phyloP scores from a whole-genome alignment of 2,797 vertebrate species.

The Trachurus trachurus region DNA sequence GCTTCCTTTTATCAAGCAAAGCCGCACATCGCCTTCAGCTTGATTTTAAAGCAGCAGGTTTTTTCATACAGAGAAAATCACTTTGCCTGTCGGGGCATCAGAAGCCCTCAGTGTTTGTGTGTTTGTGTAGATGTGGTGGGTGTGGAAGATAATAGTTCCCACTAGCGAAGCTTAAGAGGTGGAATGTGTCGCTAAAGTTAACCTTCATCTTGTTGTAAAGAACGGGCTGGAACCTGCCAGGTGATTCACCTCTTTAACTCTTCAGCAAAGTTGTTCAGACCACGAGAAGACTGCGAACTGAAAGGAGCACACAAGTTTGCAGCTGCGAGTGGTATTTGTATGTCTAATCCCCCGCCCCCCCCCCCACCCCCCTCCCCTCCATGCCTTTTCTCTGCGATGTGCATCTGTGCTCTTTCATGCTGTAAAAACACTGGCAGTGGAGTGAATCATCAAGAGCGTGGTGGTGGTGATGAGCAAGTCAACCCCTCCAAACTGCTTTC shows the following conservation, averaged over 20 bases:
- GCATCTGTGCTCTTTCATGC: constrained; percentile 52
- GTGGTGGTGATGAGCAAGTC: constrained; percentile 57
- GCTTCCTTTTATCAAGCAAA: constrained; percentile 39
- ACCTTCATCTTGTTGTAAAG: constrained; percentile 33
- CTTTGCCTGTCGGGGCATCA: constrained; percentile 22
- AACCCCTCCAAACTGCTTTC: constrained; percentile 23
- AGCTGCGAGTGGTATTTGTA: constrained; percentile 16
- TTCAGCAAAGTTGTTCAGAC: constrained; percentile 51
- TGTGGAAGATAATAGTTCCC: constrained; percentile 58
- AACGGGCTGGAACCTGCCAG: constrained; percentile 72
- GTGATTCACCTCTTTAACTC: constrained; percentile 55
- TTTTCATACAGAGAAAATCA: neutral
- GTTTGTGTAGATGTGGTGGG: constrained; percentile 37
- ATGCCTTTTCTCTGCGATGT: constrained; percentile 14
- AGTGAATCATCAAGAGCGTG: constrained; percentile 47
- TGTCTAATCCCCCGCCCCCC: neutral
- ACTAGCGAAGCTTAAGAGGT: constrained; percentile 27
- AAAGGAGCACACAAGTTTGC: constrained; percentile 8
- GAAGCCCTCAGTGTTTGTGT: constrained; percentile 46
- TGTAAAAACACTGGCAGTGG: constrained; percentile 53
- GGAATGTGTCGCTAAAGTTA: constrained; percentile 60
- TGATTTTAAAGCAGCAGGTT: constrained; percentile 32
- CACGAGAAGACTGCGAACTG: neutral
- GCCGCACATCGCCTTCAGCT: constrained; percentile 7
- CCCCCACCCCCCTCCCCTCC: too few relatives aligned